Percentiles rank a stretch among this genome's conserved stretches.
Evolutionary conservation across 1,140 invertebrate species (phyloP).

Genomic region (Ceratitis capitata): DNA sequence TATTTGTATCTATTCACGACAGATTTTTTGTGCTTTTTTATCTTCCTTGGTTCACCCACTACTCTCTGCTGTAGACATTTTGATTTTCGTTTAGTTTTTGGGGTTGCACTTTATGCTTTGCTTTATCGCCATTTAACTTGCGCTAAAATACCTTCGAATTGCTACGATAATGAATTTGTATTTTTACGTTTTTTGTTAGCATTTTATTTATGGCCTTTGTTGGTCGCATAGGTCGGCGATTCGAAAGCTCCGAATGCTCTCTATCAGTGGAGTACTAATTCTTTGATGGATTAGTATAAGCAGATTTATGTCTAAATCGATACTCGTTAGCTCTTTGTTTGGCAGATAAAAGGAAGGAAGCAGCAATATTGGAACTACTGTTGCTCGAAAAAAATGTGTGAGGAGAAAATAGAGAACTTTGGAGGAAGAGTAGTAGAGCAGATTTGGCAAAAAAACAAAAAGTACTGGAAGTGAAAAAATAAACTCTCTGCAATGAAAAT

Average conservation of each 20-base stretch:
- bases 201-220: not conserved
- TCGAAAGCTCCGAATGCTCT: not conserved
- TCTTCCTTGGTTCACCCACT: too few species aligned
- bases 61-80: not conserved
- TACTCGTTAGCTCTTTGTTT: not conserved
- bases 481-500: too few species aligned
- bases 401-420: too few species aligned
- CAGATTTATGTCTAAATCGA: slow-evolving; percentile 19
- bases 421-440: not conserved
- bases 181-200: slow-evolving; percentile 9
- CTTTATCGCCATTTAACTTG: not conserved
- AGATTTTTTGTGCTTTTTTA: not conserved
- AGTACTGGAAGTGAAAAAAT: too few species aligned
- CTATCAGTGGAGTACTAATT: slow-evolving; percentile 15
- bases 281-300: slow-evolving; percentile 34
- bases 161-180: slow-evolving; percentile 7
- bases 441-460: not conserved
- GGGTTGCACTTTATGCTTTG: not conserved
- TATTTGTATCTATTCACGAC: slow-evolving; percentile 8
- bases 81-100: not conserved
- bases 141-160: not conserved
- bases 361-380: not conserved
- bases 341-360: not conserved
- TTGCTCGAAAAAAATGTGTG: too few species aligned
- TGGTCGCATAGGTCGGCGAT: not conserved